A percentile compares a stretch with the other conserved stretches of the same genome.
Evolutionary conservation across 1,140 invertebrate species (phyloP).

Genomic region (Eupristina koningsbergeri): DNA sequence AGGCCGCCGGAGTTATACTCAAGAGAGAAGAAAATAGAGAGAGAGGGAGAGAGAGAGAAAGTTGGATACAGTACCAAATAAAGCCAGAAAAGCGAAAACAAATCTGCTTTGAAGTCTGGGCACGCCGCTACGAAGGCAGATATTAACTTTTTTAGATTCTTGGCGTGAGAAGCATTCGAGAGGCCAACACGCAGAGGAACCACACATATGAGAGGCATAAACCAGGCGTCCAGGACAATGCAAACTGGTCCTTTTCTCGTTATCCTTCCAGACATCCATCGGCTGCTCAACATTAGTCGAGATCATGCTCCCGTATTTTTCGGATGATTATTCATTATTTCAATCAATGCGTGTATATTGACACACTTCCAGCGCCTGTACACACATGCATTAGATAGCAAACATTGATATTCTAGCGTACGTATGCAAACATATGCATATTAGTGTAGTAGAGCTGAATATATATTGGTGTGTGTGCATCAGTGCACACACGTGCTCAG

Average conservation of each 20-base stretch:
- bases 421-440: neutral
- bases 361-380: neutral
- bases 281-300: neutral
- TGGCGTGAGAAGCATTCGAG: slow-evolving; percentile 61
- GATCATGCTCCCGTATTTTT: neutral
- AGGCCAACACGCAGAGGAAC: slow-evolving; percentile 13
- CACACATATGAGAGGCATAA: slow-evolving; percentile 56
- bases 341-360: neutral
- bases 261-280: slow-evolving; percentile 26
- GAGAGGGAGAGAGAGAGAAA: slow-evolving; percentile 45
- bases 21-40: slow-evolving; percentile 4
- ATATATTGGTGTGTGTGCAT: neutral
- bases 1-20: neutral
- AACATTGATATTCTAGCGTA: neutral
- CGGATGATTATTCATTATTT: neutral
- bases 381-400: neutral
- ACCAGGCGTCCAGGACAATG: slow-evolving; percentile 54
- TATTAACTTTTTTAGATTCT: slow-evolving; percentile 70
- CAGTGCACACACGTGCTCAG: neutral
- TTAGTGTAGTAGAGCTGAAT: neutral
- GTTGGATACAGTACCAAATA: slow-evolving; percentile 58
- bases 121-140: slow-evolving; percentile 62
- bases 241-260: slow-evolving; percentile 51
- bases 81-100: slow-evolving; percentile 66
- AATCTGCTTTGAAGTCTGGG: slow-evolving; percentile 67